A percentile compares a stretch with the other conserved stretches of the same genome.
Evolutionary conservation across 2,888 invertebrate species (phyloP).

Genomic region (Pherbina coryleti): DNA sequence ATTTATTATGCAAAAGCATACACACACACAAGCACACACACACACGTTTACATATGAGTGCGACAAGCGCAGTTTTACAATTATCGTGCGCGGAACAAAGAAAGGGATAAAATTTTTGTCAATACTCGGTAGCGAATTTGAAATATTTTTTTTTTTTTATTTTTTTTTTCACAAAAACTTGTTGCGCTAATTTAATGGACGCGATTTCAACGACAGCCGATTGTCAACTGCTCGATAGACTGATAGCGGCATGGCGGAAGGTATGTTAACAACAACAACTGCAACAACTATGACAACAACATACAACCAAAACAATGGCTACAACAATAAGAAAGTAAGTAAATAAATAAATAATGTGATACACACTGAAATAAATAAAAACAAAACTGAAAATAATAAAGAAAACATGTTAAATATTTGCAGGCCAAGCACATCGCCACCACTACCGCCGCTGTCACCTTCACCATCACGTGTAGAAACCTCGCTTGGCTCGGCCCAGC

Average conservation of each 20-base stretch:
- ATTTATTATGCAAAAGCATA: conserved; percentile 2
- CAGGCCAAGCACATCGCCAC: conserved; percentile 55
- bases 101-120: background rate
- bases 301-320: conserved; percentile 25
- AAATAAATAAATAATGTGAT: conserved; percentile 30
- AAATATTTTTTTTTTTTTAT: background rate
- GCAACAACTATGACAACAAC: conserved; percentile 39
- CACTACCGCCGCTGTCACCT: background rate
- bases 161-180: background rate
- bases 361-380: conserved; percentile 13
- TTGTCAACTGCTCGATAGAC: conserved; percentile 35
- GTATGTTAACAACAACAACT: conserved; percentile 22
- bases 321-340: conserved; percentile 25
- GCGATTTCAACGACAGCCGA: conserved; percentile 31
- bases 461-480: background rate
- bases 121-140: background rate
- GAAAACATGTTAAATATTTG: conserved; percentile 56
- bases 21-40: background rate
- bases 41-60: background rate
- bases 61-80: too few relatives aligned
- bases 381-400: conserved; percentile 22
- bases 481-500: too few relatives aligned
- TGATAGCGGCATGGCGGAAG: conserved; percentile 11
- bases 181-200: conserved; percentile 14
- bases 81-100: background rate